Conservation (phyloP, 1,140 invertebrate species). For the Papilio helenus region DNA sequence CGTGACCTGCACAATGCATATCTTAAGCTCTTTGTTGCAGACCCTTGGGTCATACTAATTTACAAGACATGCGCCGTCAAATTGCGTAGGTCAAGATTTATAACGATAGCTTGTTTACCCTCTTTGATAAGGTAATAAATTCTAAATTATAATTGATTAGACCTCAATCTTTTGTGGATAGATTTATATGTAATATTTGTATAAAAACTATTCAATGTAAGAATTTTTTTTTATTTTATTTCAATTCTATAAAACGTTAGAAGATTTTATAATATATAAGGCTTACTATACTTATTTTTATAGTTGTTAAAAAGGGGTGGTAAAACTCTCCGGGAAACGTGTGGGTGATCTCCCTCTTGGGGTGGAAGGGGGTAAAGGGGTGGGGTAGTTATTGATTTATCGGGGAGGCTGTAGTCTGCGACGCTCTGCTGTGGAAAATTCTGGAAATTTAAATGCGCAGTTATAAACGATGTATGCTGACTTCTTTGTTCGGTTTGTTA, state of each 20-base stretch:
- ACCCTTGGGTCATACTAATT: not conserved
- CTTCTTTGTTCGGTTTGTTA: not conserved
- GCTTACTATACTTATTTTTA: not conserved
- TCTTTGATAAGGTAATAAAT: not conserved
- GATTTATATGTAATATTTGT: too few relatives aligned
- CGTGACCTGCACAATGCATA: not conserved
- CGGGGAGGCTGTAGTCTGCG: not conserved
- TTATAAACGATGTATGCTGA: not conserved
- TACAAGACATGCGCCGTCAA: not conserved
- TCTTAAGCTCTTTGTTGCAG: not conserved
- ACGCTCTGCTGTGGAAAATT: not conserved
- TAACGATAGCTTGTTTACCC: not conserved
- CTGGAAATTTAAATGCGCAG: slow-evolving; percentile 16
- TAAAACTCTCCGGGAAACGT: not conserved
- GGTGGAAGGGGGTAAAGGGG: not conserved
- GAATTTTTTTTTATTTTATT: too few relatives aligned
- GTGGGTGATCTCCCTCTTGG: not conserved
- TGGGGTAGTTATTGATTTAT: slow-evolving; percentile 12
- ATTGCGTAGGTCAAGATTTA: slow-evolving; percentile 7
- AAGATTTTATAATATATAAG: too few relatives aligned
- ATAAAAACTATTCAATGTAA: too few relatives aligned
- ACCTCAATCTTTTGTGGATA: too few relatives aligned
- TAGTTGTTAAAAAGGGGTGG: not conserved
- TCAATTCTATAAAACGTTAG: too few relatives aligned
- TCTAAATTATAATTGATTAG: not conserved